phyloP scores from a whole-genome alignment of 2,113 vertebrate species.

The Phrynosoma platyrhinos region DNA sequence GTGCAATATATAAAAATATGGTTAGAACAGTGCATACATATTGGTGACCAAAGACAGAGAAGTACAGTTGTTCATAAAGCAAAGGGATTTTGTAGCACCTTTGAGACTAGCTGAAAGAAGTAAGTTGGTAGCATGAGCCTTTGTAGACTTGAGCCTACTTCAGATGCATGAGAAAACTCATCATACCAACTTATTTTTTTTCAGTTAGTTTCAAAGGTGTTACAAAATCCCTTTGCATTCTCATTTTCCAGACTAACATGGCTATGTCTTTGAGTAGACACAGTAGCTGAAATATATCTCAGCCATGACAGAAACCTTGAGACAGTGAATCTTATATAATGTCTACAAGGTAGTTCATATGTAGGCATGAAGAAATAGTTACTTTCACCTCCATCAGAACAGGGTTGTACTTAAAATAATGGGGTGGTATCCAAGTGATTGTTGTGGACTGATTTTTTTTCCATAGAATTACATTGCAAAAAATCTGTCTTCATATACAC shows the following conservation, averaged over 20 bases:
- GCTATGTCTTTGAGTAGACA: too few species aligned
- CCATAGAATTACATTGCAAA: too few species aligned
- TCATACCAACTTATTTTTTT: too few species aligned
- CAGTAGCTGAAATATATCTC: background rate
- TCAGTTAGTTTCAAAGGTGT: too few species aligned
- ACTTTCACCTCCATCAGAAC: background rate
- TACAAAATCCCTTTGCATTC: too few species aligned
- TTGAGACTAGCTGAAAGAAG: too few species aligned
- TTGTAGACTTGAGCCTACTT: too few species aligned
- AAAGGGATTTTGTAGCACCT: background rate
- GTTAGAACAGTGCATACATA: background rate
- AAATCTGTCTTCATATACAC: background rate
- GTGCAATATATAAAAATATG: background rate
- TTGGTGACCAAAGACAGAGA: background rate
- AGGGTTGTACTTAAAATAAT: background rate
- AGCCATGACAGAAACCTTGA: background rate
- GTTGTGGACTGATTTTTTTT: background rate
- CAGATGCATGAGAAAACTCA: too few species aligned
- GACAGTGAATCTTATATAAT: too few species aligned
- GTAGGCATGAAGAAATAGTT: background rate
- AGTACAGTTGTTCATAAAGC: background rate
- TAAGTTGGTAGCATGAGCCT: too few species aligned
- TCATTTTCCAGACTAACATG: too few species aligned
- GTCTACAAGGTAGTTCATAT: background rate
- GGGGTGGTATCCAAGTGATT: background rate